A percentile compares a stretch with the other conserved stretches of the same genome.
phyloP scores from a whole-genome alignment of 1,140 invertebrate genomes.

The Cardiocondyla obscurior region DNA sequence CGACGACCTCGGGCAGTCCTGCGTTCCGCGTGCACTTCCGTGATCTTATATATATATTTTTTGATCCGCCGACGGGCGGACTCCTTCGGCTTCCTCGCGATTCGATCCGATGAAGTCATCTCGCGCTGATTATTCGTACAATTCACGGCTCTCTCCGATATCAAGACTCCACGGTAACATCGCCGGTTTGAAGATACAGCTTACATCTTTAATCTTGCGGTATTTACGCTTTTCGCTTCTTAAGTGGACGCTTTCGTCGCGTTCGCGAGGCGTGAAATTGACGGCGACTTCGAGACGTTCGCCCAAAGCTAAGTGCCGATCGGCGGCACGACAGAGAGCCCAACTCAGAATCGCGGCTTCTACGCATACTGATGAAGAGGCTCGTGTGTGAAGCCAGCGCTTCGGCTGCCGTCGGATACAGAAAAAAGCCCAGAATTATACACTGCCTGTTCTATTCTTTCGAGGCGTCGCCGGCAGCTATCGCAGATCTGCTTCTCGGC shows the following conservation, averaged over 20 bases:
- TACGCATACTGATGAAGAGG: too few species aligned
- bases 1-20: conserved; percentile 55
- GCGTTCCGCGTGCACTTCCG: neutral
- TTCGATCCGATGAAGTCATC: neutral
- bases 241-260: neutral
- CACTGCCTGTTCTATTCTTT: too few species aligned
- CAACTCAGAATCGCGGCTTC: too few species aligned
- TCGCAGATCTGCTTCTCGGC: too few species aligned
- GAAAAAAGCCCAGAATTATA: too few species aligned
- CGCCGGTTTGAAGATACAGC: neutral
- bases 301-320: neutral
- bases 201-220: neutral
- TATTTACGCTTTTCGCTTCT: neutral
- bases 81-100: neutral
- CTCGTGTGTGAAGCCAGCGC: too few species aligned
- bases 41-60: neutral
- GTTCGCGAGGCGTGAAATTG: neutral
- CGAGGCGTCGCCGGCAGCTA: too few species aligned
- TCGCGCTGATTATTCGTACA: neutral
- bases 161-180: neutral
- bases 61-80: neutral
- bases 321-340: too few species aligned
- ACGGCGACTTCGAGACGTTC: neutral
- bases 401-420: too few species aligned
- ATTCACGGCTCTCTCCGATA: conserved; percentile 1